These are phyloP conservation scores for Andrena camellia DNA, from an alignment of 2,888 invertebrate species.

Conservation along the genomic window DNA sequence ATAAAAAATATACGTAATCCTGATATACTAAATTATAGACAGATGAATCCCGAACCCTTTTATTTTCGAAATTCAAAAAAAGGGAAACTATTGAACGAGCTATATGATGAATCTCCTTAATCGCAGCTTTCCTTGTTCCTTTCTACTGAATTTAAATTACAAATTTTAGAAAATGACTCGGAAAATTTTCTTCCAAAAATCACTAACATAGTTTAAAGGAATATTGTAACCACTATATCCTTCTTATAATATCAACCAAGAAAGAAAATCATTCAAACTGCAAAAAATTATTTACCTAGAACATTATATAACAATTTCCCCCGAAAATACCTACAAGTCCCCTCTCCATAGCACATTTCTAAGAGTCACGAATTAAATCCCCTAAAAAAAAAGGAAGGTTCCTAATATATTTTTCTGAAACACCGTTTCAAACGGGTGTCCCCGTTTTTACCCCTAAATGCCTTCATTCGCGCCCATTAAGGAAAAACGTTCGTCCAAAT, in stretches of 20 bases:
- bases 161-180: background rate
- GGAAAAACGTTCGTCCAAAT: constrained; percentile 40
- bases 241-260: too few relatives aligned
- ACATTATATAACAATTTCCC: background rate
- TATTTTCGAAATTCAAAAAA: background rate
- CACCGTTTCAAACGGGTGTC: background rate
- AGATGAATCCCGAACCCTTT: background rate
- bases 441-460: background rate
- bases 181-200: background rate
- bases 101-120: background rate
- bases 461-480: constrained; percentile 29
- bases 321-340: background rate
- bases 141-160: background rate
- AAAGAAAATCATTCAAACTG: background rate
- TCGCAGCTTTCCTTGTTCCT: background rate
- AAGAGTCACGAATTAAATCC: constrained; percentile 2
- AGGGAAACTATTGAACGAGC: background rate
- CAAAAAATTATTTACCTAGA: background rate
- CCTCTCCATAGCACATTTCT: background rate
- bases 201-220: too few relatives aligned
- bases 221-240: too few relatives aligned
- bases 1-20: constrained; percentile 28
- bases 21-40: constrained; percentile 28
- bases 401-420: background rate
- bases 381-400: too few relatives aligned